Evolutionary conservation across 2,113 vertebrate species (phyloP).

Genomic region (Poeciliopsis prolifica): DNA sequence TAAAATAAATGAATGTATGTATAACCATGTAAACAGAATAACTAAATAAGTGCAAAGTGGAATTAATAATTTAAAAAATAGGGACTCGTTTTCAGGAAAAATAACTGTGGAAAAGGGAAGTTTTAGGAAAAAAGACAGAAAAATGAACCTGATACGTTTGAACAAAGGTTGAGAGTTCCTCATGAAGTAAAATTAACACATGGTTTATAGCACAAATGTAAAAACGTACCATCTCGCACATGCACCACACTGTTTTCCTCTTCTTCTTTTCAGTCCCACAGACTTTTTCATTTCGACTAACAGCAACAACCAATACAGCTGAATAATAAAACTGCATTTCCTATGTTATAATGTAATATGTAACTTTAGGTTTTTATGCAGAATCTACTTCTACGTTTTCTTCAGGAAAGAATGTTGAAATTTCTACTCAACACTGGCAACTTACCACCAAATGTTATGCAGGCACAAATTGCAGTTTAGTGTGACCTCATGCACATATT

Average conservation of each 20-base stretch:
- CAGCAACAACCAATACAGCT: background rate
- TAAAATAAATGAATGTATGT: constrained; percentile 32
- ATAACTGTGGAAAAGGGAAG: background rate
- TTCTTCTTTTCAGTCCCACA: background rate
- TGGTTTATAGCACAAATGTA: constrained; percentile 10
- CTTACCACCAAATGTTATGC: background rate
- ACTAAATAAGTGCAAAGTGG: background rate
- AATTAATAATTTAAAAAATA: background rate
- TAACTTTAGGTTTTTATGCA: background rate
- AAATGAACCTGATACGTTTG: background rate
- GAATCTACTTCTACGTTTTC: background rate
- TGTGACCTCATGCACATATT: constrained; percentile 15
- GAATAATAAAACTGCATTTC: background rate
- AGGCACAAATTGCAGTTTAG: no score
- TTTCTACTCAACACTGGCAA: background rate
- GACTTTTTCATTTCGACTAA: background rate
- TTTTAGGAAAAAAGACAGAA: background rate
- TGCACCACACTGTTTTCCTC: background rate
- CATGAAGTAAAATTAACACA: background rate
- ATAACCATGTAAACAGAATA: constrained; percentile 8
- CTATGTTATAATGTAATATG: background rate
- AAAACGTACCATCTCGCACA: constrained; percentile 23
- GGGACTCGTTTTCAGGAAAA: background rate
- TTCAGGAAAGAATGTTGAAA: background rate
- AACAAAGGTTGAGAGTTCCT: constrained; percentile 2